Base-by-base conservation (phyloP, 2,888 invertebrate genomes). In the Nebria brevicollis region DNA sequence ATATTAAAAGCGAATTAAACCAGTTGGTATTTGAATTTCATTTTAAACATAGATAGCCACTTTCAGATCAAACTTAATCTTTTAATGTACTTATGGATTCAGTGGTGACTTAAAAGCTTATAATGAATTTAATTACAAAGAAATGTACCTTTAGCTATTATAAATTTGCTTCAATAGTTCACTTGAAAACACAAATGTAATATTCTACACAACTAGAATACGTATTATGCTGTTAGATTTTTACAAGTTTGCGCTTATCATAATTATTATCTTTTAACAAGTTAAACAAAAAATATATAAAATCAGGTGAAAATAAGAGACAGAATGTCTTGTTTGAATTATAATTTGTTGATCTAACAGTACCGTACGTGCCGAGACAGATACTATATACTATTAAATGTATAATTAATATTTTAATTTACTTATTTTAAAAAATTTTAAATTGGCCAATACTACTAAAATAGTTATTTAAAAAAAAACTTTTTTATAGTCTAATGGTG, bases 81-180 rank as follows among this genome's bases (percentile, higher is more conserved):
- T 75, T 79, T 75, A 79, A 79, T 79, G 74, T 79, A 43, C 79
- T 79, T 79, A 79, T 74, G 74, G 79, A 79, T 74, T 79, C 74
- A 79, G 65, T 20, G 20, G 20, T 20, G 79, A 74, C 79, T 79
- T 79, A 79, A n/a, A 66, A 74, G 54, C 26, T 41, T 20, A 20
- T 20, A 20, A 20, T 20, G 20, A 20, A 20, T 20, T 20, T 42
- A n/a, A 72, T 77, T 77, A 54, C 6, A 54, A 54, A 54, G 11
- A 54, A 54, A 54, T 54, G 54, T 34, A 34, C 34, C 34, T 34
- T 34, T 34, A 34, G 34, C 34, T 34, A 0, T 54, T 54, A 54
- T 13, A 54, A 54, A 54, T 7, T 54, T 2, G 54, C 54, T 7
- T 54, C 8, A 11, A 13, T 13, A 54, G 8, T 54, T 20, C 4